Evolutionary conservation across 2,797 vertebrate genomes (phyloP).

Genomic region (Phrynocephalus guinanensis): DNA sequence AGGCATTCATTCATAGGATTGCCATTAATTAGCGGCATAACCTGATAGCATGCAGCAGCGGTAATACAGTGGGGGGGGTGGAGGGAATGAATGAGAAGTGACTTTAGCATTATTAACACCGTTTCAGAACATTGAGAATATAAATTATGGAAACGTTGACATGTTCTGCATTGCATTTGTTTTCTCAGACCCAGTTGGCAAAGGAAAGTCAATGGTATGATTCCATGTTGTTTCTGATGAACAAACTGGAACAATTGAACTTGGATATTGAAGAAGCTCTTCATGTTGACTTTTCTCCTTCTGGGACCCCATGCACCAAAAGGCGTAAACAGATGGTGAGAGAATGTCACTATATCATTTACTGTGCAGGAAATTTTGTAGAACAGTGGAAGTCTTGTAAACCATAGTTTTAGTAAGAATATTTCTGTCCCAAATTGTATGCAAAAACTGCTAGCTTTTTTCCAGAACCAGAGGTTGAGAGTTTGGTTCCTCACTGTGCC

Average conservation of each 20-base stretch:
- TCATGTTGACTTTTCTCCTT: constrained; percentile 83
- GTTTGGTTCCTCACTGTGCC: no score
- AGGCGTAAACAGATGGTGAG: constrained; percentile 80
- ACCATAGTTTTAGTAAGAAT: neutral
- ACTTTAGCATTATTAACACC: no score
- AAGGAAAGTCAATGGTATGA: constrained; percentile 82
- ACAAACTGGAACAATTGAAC: constrained; percentile 87
- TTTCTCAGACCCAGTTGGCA: constrained; percentile 66
- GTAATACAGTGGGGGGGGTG: no score
- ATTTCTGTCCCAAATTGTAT: neutral
- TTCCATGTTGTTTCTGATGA: constrained; percentile 88
- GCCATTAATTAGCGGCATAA: no score
- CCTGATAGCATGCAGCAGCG: no score
- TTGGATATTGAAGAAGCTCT: constrained; percentile 91
- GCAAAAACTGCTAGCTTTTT: no score
- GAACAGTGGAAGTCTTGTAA: neutral
- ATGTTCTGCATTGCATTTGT: neutral
- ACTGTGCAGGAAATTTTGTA: accelerated
- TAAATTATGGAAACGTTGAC: no score
- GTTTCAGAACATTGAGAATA: no score
- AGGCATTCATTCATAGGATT: no score
- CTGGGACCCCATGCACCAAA: constrained; percentile 77
- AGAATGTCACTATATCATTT: constrained; percentile 41
- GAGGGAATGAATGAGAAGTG: no score
- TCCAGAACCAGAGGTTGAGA: no score